Base-by-base conservation (phyloP, 2,888 invertebrate genomes). In the Leptopilina drosophilae region DNA sequence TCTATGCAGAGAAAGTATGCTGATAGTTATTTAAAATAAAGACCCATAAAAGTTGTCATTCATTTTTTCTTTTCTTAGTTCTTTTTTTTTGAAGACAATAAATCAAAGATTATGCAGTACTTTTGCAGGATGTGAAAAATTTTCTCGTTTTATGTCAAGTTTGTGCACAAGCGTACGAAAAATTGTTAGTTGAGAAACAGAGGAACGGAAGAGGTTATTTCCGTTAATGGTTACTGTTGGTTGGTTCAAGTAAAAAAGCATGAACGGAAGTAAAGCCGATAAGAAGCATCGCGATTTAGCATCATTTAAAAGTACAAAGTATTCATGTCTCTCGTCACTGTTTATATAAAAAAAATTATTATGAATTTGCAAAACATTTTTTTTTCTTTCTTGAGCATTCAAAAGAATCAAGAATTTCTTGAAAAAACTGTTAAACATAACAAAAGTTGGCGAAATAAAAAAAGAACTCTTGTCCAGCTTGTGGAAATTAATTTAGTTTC, bases 171-270 rank as follows among this genome's bases (percentile, higher is more conserved):
- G n/a, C 40, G 76, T 49, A 69, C 65, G 80, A 77, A 12, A 75
- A 49, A 65, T 40, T 80, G 65, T 75, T 15, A 77, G 69, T 11
- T 42, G 77, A 40, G 77, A 56, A 56, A 73, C 67, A 82, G 81
- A 76, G 80, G 77, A 83, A 78, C 86, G 88, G 87, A 88, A 88
- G 86, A 84, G 84, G 78, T 83, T 84, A 85, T 83, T 88, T 88
- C 88, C 88, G 87, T 84, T 78, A 64, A 77, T 69, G 9, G 26
- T 49, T 69, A 26, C 20, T 49, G 59, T 75, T 76, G 20, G 64
- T 12, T 77, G 77, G 67, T 65, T 64, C 79, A 64, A 77, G 69
- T 81, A 84, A 49, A 49, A 49, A 83, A 82, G 78, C 78, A 81
- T 77, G 76, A 77, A 78, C 87, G 86, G 87, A 87, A 84, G 85